Evolutionary conservation across 1,140 invertebrate species (phyloP).

Genomic region (Sarcophaga peregrina): DNA sequence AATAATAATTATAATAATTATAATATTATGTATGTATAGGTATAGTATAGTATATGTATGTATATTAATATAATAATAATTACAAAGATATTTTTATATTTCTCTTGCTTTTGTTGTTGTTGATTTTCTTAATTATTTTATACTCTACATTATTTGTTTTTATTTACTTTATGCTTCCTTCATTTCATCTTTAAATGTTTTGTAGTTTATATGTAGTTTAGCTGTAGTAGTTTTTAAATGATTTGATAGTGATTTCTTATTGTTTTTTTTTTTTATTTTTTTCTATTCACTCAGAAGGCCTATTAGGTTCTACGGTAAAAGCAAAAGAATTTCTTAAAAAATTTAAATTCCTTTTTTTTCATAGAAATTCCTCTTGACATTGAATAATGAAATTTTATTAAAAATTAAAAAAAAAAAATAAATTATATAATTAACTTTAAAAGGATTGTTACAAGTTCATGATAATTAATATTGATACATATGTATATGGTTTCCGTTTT

Average conservation of each 20-base stretch:
- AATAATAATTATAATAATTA: background rate
- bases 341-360: background rate
- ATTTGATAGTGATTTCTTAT: background rate
- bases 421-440: no score
- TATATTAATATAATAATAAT: slow-evolving; percentile 24
- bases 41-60: background rate
- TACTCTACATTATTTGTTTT: background rate
- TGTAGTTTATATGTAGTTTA: background rate
- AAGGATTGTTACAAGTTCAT: no score
- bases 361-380: background rate
- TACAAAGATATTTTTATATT: slow-evolving; percentile 1
- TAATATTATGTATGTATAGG: background rate
- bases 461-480: no score
- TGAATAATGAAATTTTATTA: background rate
- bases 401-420: background rate
- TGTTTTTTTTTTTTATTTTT: background rate
- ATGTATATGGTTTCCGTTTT: no score
- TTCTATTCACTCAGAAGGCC: background rate
- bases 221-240: background rate
- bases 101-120: background rate
- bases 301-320: background rate
- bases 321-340: background rate
- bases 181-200: background rate
- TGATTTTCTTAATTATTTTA: background rate
- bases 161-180: background rate